Evolutionary conservation across 2,113 vertebrate genomes (phyloP).

Genomic region (Kryptolebias marmoratus): DNA sequence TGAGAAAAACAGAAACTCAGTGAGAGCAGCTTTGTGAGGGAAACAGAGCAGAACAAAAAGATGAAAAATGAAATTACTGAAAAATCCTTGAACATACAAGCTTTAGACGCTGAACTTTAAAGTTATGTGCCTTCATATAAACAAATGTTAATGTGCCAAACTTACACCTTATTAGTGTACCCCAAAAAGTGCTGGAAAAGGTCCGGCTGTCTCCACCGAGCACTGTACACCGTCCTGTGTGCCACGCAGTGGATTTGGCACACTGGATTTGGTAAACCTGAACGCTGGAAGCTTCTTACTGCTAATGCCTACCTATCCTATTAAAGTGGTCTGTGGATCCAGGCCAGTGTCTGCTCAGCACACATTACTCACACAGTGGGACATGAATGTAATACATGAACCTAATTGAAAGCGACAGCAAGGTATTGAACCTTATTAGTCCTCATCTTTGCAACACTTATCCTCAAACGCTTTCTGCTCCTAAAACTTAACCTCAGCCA

Average conservation of each 20-base stretch:
- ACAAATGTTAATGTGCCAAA: conserved; percentile 28
- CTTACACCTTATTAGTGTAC: conserved; percentile 63
- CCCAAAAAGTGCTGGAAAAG: conserved; percentile 62
- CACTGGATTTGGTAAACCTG: conserved; percentile 76
- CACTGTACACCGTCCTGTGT: conserved; percentile 64
- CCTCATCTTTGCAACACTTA: conserved; percentile 8
- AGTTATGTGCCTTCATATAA: conserved; percentile 5
- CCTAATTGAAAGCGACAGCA: conserved; percentile 63
- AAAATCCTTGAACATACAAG: conserved; percentile 11
- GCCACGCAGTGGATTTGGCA: conserved; percentile 79
- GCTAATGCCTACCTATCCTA: conserved; percentile 82
- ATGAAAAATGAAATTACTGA: background rate
- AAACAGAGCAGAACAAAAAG: background rate
- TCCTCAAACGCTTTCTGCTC: background rate
- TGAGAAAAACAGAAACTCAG: background rate
- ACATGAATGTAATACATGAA: conserved; percentile 35
- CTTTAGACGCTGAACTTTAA: conserved; percentile 3
- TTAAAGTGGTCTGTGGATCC: conserved; percentile 78
- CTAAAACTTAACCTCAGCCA: background rate
- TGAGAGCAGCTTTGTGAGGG: background rate
- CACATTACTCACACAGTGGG: conserved; percentile 37
- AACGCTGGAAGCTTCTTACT: conserved; percentile 68
- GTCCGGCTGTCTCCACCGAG: conserved; percentile 59
- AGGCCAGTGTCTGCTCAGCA: conserved; percentile 82
- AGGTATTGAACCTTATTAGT: conserved; percentile 26